Percentiles rank a stretch among this genome's conserved stretches.
phyloP scores from a whole-genome alignment of 2,113 vertebrate genomes.

The Mionectes macconnelli region DNA sequence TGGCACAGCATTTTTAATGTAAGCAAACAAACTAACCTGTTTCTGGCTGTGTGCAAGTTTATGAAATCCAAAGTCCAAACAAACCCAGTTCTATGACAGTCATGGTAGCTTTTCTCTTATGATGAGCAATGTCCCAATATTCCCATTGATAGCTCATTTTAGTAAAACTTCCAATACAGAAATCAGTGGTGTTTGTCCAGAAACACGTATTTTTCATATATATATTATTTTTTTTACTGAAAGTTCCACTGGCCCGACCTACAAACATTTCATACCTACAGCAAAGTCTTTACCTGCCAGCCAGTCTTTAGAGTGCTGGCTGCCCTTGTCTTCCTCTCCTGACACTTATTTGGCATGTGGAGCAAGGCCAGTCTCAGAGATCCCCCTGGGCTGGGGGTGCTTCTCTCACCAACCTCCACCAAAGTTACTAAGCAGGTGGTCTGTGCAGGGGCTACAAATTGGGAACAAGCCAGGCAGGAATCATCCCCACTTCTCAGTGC shows the following conservation, averaged over 20 bases:
- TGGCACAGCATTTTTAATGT: background rate
- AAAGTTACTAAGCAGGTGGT: background rate
- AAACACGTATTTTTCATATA: background rate
- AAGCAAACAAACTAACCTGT: background rate
- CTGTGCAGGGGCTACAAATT: background rate
- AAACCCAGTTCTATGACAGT: background rate
- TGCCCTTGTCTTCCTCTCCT: background rate
- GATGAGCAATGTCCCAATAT: background rate
- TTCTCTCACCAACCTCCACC: background rate
- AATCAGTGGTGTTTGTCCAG: background rate
- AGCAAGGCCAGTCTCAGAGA: background rate
- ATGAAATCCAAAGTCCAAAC: background rate
- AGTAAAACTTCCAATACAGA: background rate
- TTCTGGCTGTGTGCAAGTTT: background rate
- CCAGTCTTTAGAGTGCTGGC: background rate
- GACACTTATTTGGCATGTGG: rapidly evolving
- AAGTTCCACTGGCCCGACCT: background rate
- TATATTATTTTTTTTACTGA: too few species aligned
- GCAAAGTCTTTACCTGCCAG: background rate
- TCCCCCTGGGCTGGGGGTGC: rapidly evolving
- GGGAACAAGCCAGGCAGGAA: background rate
- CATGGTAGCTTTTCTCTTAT: background rate
- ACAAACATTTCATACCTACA: background rate
- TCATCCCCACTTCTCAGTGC: background rate
- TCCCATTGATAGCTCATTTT: background rate